Percentiles rank a stretch among this genome's conserved stretches.
These are phyloP conservation scores for Drosophila setosimentum DNA, from an alignment of 2,888 invertebrate species.

Conservation along the genomic window DNA sequence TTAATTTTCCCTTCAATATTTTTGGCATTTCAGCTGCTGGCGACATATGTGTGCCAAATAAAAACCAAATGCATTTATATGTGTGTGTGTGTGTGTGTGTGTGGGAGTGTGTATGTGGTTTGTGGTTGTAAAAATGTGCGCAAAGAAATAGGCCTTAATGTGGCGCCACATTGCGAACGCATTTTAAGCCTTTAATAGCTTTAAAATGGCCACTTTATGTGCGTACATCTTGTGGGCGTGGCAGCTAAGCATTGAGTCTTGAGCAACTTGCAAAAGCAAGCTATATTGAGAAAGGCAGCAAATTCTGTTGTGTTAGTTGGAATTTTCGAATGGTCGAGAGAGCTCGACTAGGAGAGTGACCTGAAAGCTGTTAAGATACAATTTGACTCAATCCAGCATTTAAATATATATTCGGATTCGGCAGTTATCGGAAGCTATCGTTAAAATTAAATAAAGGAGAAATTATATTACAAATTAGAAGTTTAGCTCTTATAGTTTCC, in stretches of 20 bases:
- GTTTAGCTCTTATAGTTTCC: neutral
- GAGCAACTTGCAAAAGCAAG: neutral
- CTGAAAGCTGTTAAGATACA: neutral
- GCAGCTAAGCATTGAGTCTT: neutral
- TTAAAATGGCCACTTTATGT: conserved; percentile 52
- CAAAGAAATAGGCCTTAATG: conserved; percentile 19
- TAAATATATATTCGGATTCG: too few relatives aligned
- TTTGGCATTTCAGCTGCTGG: conserved; percentile 64
- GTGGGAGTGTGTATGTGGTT: conserved; percentile 2
- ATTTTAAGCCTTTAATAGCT: conserved; percentile 66
- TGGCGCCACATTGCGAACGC: conserved; percentile 37
- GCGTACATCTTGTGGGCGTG: neutral
- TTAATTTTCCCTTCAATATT: conserved; percentile 77
- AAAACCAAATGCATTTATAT: conserved; percentile 43
- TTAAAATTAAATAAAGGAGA: neutral
- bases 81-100: conserved; percentile 3
- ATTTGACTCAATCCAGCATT: too few relatives aligned
- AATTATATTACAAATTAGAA: neutral
- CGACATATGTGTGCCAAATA: conserved; percentile 72
- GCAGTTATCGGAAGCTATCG: neutral
- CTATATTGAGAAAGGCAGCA: neutral
- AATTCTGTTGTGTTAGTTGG: neutral
- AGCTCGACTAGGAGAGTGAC: neutral
- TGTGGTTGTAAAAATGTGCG: conserved; percentile 46
- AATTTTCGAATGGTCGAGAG: neutral